Base-by-base conservation (phyloP, 2,113 vertebrate genomes). In the Campylomormyrus tamandua region DNA sequence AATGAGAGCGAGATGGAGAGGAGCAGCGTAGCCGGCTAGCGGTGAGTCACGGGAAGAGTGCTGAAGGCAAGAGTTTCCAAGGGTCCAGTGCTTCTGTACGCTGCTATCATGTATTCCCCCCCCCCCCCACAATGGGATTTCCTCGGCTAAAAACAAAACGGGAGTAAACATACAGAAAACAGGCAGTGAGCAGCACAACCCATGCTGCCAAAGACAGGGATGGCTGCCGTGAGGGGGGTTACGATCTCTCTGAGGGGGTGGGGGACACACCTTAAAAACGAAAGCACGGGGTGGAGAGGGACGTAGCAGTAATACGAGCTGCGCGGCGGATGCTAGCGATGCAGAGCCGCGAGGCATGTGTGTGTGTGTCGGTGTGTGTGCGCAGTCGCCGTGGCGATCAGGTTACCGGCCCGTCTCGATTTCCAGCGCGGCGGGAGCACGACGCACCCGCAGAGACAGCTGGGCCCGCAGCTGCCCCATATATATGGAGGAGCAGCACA, bases 401-500 rank as follows among this genome's bases (percentile, higher is more conserved):
- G 96, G 96, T 98, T 98, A 98, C 97, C 94, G 94, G 95, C 93
- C 93, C 91, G 93, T 94, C 96, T 97, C 97, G 98, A 98, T 98
- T 98, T 98, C 94, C 96, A 96, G 97, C 95, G 94, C 96, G 95
- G 94, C 94, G 95, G 97, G 96, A 94, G 93, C 96, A 95, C 97
- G 97, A 97, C 97, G 97, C 96, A 96, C 96, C 95, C 95, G 95
- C 93, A 95, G 93, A 94, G 97, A 98, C 97, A 98, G 97, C 97
- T 98, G 97, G 97, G 94, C 95, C 94, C 94, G 96, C 97, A 98
- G 97, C 97, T 98, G 97, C 97, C 97, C 97, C 93, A 94, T 97
- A 95, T 95, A 96, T 94, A 96, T 94, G 96, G 93, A 95, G 90
- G 96, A 96, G 94, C 92, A 86, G 94, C 97, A 98, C 97, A 98